Evolutionary conservation across 2,797 vertebrate genomes (phyloP).

Genomic region (Melanotaenia trifasciata): DNA sequence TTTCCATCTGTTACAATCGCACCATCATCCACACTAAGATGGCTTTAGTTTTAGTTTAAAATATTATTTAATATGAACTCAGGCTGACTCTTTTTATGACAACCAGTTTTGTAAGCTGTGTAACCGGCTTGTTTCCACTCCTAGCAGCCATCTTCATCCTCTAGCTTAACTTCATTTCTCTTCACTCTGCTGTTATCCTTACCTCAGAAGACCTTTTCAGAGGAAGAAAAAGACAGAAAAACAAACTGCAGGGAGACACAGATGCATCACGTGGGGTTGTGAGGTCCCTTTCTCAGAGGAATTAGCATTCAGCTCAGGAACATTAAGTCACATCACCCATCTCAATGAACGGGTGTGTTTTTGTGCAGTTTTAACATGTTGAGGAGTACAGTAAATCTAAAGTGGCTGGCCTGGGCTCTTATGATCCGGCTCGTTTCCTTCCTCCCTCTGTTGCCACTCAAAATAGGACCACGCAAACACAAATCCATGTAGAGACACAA

Average conservation of each 20-base stretch:
- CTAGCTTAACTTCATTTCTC: conserved; percentile 14
- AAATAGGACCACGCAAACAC: conserved; percentile 39
- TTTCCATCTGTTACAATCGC: conserved; percentile 34
- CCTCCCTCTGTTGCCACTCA: conserved; percentile 35
- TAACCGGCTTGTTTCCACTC: conserved; percentile 51
- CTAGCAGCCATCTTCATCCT: conserved; percentile 10
- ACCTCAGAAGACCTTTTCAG: conserved; percentile 53
- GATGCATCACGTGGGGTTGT: conserved; percentile 8
- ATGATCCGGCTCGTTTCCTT: conserved; percentile 56
- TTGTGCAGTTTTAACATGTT: conserved; percentile 54
- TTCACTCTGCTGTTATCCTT: conserved; percentile 22
- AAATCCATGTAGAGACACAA: conserved; percentile 9
- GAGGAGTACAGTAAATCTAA: conserved; percentile 42
- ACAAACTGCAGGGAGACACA: conserved; percentile 29
- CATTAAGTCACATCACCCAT: conserved; percentile 24
- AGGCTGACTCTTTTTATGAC: conserved; percentile 29
- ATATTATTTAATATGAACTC: conserved; percentile 58
- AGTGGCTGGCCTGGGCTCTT: conserved; percentile 61
- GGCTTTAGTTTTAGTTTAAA: conserved; percentile 39
- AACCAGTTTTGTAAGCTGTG: conserved; percentile 45
- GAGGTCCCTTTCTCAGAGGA: background rate
- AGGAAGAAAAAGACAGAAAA: conserved; percentile 21
- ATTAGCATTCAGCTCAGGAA: conserved; percentile 46
- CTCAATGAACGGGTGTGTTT: conserved; percentile 25
- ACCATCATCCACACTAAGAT: conserved; percentile 13